Evolutionary conservation across 2,888 invertebrate species (phyloP), one percentile per base, ranked within the genome.

Genomic region (Ephialtes manifestator): DNA sequence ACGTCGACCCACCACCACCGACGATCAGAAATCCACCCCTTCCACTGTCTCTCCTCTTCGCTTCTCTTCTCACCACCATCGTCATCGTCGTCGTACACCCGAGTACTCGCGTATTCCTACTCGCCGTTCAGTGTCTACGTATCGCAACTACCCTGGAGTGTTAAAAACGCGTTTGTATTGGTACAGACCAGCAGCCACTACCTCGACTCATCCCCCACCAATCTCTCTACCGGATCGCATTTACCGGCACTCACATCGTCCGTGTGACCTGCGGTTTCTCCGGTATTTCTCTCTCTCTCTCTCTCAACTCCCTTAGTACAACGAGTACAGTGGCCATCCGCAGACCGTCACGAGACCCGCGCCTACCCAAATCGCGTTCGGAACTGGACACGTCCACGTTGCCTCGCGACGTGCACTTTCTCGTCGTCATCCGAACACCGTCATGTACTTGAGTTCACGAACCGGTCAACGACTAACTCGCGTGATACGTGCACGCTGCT

Each of bases 231-330:
- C 65, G 65, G 39, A 78, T 79, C 82, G 65, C 87, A 88, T 89
- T 89, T 87, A 87, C 89, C 85, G 87, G 87, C 81, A 86, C 86
- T 84, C 81, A 81, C 84, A 87, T 78, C 90, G 86, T 89, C 87
- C 87, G 90, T 91, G 91, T 90, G 92, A 91, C 89, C 90, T 92
- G 92, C 88, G 92, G 92, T 93, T 92, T 92, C 91, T 89, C 89
- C 91, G 88, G 87, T 90, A 90, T 90, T 89, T 90, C 63, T 89
- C 88, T 90, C 88, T 90, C 83, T 77, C 65, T 24, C 24, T 24
- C 24, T 24, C 24, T 24, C 20, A 39, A 58, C 18, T 15, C 48
- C 87, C 88, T 89, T 89, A 89, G 48, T 72, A 91, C 91, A 88
- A 89, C 89, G 86, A 89, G 88, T 86, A 90, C 90, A 91, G 89